phyloP scores from a whole-genome alignment of 2,797 vertebrate species.

The Odontamblyopus lacepedii region DNA sequence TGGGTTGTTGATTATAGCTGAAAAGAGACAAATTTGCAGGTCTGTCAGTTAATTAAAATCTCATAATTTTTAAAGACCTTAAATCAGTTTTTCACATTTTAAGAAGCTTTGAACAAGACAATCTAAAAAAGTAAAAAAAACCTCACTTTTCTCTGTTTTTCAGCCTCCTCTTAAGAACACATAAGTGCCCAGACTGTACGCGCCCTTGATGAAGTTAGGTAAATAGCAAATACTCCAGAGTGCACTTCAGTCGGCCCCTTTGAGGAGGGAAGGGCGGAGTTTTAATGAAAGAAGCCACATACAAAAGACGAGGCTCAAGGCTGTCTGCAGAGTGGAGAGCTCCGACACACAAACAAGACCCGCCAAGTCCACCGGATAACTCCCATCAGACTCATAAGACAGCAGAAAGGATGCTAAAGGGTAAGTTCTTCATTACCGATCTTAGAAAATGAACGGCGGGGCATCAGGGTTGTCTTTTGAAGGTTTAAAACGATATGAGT shows the following conservation, averaged over 20 bases:
- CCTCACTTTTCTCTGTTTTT: neutral
- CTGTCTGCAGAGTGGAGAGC: neutral
- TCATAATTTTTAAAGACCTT: too few relatives aligned
- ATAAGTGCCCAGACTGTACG: neutral
- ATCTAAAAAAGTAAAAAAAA: too few relatives aligned
- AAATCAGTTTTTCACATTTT: neutral
- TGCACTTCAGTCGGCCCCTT: neutral
- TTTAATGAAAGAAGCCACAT: neutral
- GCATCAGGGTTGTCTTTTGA: neutral
- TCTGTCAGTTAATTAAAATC: too few relatives aligned
- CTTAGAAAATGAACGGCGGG: neutral
- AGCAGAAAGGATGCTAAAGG: neutral
- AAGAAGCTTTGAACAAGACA: too few relatives aligned
- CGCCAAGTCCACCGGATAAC: neutral
- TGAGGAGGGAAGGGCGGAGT: neutral
- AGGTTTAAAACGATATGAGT: neutral
- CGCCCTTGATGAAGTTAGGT: neutral
- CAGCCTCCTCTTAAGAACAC: neutral
- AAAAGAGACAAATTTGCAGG: too few relatives aligned
- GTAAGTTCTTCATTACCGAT: neutral
- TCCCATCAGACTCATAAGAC: neutral
- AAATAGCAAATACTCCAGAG: slow-evolving; percentile 8
- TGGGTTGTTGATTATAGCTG: too few relatives aligned
- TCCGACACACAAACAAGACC: neutral
- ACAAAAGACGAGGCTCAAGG: slow-evolving; percentile 2